Evolutionary conservation across 1,140 invertebrate genomes (phyloP).

Genomic region (Lineus longissimus): DNA sequence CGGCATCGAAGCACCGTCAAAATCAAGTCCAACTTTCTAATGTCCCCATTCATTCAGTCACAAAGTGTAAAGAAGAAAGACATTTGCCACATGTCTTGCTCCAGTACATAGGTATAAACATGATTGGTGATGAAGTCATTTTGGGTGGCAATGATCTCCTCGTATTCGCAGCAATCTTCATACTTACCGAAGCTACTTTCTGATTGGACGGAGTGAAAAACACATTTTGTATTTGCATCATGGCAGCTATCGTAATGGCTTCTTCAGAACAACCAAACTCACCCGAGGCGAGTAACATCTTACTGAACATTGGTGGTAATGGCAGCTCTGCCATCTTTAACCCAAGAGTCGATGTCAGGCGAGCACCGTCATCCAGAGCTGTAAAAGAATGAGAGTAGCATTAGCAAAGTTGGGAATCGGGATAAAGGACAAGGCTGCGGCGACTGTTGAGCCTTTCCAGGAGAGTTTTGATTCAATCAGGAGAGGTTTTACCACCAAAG

Average conservation of each 20-base stretch:
- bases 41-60: no score
- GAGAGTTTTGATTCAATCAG: no score
- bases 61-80: no score
- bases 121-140: neutral
- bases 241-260: constrained; percentile 79
- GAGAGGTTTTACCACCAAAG: no score
- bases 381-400: constrained; percentile 33
- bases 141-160: no score
- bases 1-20: no score
- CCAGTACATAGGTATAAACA: no score
- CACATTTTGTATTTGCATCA: constrained; percentile 89
- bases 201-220: constrained; percentile 66
- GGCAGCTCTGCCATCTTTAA: constrained; percentile 89
- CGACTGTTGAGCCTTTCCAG: no score
- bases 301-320: constrained; percentile 79
- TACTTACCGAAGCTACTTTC: constrained; percentile 39
- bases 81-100: no score
- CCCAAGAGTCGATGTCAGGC: constrained; percentile 77
- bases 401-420: neutral
- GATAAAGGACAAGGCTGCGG: no score
- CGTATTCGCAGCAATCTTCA: neutral
- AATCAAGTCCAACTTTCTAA: no score
- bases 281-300: constrained; percentile 80
- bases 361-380: constrained; percentile 75
- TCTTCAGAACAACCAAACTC: constrained; percentile 85